These are phyloP conservation scores for Oeneis ivallda DNA, from an alignment of 2,888 invertebrate species.

Conservation along the genomic window DNA sequence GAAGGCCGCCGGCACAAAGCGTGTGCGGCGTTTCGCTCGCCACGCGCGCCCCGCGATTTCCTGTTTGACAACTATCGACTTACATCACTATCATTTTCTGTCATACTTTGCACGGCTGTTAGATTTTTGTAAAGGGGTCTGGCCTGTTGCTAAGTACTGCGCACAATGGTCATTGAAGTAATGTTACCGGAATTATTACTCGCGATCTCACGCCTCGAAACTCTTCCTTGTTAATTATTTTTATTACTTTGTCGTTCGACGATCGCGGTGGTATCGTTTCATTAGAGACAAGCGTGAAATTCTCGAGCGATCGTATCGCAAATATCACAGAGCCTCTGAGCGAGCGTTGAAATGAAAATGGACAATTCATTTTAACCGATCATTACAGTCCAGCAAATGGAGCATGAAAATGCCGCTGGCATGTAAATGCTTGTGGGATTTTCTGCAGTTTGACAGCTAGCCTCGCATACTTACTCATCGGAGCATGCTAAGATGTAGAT, in stretches of 20 bases:
- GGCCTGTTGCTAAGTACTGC: conserved; percentile 71
- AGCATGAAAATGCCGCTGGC: conserved; percentile 69
- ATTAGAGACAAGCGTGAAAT: conserved; percentile 49
- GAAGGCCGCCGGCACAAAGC: conserved; percentile 74
- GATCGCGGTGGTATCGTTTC: conserved; percentile 6
- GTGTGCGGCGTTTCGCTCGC: conserved; percentile 67
- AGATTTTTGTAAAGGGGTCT: conserved; percentile 76
- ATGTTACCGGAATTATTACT: conserved; percentile 68
- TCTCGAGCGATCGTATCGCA: conserved; percentile 50
- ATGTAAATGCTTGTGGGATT: conserved; percentile 65
- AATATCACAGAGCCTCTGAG: conserved; percentile 49
- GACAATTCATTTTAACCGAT: conserved; percentile 71
- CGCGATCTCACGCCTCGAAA: conserved; percentile 63
- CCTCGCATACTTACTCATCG: conserved; percentile 54
- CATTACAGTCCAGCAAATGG: conserved; percentile 70
- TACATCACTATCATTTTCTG: conserved; percentile 81
- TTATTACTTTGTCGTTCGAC: conserved; percentile 47
- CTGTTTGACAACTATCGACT: conserved; percentile 81
- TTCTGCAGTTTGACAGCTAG: conserved; percentile 57
- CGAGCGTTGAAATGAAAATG: conserved; percentile 58
- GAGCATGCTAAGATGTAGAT: conserved; percentile 61
- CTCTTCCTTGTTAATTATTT: conserved; percentile 58
- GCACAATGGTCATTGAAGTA: conserved; percentile 67
- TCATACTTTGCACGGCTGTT: conserved; percentile 71
- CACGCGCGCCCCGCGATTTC: conserved; percentile 78